Percentiles rank a stretch among this genome's conserved stretches.
These are phyloP conservation scores for Hetaerina titia DNA, from an alignment of 2,888 invertebrate genomes.

Conservation along the genomic window DNA sequence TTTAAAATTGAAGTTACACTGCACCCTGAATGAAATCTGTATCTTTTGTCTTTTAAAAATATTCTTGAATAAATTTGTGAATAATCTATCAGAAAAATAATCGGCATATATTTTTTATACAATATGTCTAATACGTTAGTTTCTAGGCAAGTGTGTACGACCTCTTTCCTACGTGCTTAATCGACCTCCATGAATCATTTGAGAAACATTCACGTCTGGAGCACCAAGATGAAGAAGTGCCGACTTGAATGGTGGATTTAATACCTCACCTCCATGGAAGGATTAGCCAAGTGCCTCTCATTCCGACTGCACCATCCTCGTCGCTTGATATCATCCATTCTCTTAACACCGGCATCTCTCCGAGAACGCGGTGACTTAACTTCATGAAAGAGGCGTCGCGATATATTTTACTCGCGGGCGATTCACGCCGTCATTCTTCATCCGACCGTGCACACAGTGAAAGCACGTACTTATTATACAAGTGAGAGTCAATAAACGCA, in stretches of 20 bases:
- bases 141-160: not conserved
- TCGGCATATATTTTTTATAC: too few relatives aligned
- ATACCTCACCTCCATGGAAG: not conserved
- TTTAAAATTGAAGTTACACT: too few relatives aligned
- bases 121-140: too few relatives aligned
- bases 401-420: not conserved
- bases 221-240: not conserved
- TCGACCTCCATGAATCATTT: not conserved
- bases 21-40: too few relatives aligned
- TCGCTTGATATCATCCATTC: not conserved
- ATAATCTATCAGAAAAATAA: too few relatives aligned
- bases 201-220: not conserved
- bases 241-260: not conserved
- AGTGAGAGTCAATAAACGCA: not conserved
- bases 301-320: not conserved
- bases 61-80: too few relatives aligned
- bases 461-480: not conserved
- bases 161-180: not conserved
- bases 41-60: too few relatives aligned
- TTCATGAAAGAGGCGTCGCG: not conserved
- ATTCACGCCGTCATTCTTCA: not conserved
- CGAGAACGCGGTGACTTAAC: not conserved
- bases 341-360: not conserved
- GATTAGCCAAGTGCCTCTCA: not conserved
- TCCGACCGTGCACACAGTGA: not conserved